Percentiles rank a stretch among this genome's conserved stretches.
phyloP scores from a whole-genome alignment of 2,888 invertebrate genomes.

The Cataglyphis albicans region DNA sequence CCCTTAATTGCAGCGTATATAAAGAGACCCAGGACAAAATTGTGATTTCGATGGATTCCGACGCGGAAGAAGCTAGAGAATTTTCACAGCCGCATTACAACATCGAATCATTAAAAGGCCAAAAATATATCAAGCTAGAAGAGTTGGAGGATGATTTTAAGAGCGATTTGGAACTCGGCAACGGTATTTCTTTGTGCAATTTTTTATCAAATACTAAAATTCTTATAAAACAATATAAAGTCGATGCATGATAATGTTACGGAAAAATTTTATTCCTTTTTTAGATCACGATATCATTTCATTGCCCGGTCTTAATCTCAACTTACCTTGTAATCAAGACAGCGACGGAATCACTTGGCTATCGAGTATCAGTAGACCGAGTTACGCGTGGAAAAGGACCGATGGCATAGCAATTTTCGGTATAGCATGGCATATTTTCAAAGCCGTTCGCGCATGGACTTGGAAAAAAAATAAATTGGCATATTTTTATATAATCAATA shows the following conservation, averaged over 20 bases:
- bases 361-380: constrained; percentile 75
- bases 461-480: background rate
- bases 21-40: constrained; percentile 76
- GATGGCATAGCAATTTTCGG: constrained; percentile 76
- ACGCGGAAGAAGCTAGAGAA: constrained; percentile 59
- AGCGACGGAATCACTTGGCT: constrained; percentile 76
- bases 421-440: constrained; percentile 32
- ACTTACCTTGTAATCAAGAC: constrained; percentile 78
- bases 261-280: constrained; percentile 16
- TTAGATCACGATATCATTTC: constrained; percentile 76
- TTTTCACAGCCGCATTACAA: constrained; percentile 70
- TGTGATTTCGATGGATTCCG: constrained; percentile 67
- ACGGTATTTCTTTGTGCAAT: constrained; percentile 58
- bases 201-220: background rate
- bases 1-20: constrained; percentile 76
- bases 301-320: constrained; percentile 78
- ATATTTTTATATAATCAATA: background rate
- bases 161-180: constrained; percentile 56
- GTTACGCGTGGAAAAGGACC: constrained; percentile 78
- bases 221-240: background rate
- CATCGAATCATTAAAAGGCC: constrained; percentile 73
- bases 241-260: background rate
- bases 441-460: background rate
- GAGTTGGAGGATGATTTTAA: constrained; percentile 74
- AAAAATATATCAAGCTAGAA: constrained; percentile 75